phyloP scores from a whole-genome alignment of 2,113 vertebrate species.

The Ammodytes marinus region DNA sequence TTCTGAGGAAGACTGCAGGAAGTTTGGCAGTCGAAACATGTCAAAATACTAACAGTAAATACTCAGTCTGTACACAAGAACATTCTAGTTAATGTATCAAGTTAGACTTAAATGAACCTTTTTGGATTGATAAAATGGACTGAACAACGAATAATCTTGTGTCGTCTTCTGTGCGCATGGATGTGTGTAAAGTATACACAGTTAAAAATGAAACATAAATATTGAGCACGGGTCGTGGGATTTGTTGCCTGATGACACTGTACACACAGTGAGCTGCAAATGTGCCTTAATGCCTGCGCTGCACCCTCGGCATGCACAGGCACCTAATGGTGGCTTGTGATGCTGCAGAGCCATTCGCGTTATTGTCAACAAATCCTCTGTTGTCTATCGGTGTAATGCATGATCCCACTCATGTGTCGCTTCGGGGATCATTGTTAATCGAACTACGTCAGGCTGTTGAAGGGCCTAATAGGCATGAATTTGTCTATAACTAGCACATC shows the following conservation, averaged over 20 bases:
- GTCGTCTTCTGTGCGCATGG: background rate
- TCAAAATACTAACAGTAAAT: too few species aligned
- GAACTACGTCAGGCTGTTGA: constrained; percentile 9
- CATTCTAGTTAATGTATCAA: too few species aligned
- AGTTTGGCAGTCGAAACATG: too few species aligned
- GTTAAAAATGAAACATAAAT: constrained; percentile 57
- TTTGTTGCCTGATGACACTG: constrained; percentile 59
- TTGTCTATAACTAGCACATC: background rate
- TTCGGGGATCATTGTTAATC: constrained; percentile 21
- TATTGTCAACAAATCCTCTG: constrained; percentile 32
- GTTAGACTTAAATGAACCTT: too few species aligned
- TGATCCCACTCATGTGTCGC: constrained; percentile 7
- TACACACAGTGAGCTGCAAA: constrained; percentile 63
- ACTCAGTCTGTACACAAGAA: too few species aligned
- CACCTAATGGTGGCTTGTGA: background rate
- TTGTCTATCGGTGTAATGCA: constrained; percentile 18
- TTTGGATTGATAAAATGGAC: too few species aligned
- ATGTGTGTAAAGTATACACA: constrained; percentile 70
- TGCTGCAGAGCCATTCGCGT: background rate
- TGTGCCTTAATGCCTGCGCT: background rate
- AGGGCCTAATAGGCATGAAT: background rate
- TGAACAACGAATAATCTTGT: constrained; percentile 9
- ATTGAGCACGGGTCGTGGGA: constrained; percentile 42
- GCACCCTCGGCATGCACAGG: background rate
- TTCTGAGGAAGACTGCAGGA: too few species aligned